phyloP scores from a whole-genome alignment of 2,797 vertebrate genomes.

The Spea hammondii region DNA sequence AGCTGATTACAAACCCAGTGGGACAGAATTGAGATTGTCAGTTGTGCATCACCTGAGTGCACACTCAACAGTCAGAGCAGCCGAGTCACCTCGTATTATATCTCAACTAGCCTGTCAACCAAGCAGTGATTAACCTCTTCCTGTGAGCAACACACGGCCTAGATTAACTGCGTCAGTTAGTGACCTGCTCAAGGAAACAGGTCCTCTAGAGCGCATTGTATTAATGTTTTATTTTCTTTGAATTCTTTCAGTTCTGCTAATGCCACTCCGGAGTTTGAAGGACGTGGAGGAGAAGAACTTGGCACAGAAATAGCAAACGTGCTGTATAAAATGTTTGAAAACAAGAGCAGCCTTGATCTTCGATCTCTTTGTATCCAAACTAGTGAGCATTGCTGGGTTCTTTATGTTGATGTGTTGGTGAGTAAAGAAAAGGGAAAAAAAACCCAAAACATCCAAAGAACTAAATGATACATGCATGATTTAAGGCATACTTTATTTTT shows the following conservation, averaged over 20 bases:
- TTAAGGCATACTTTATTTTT: too few relatives aligned
- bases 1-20: too few relatives aligned
- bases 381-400: conserved; percentile 91
- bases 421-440: conserved; percentile 55
- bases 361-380: conserved; percentile 81
- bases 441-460: background rate
- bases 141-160: too few relatives aligned
- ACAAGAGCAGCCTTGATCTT: conserved; percentile 78
- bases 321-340: conserved; percentile 88
- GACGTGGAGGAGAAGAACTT: conserved; percentile 92
- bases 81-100: too few relatives aligned
- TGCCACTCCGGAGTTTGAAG: conserved; percentile 93
- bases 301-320: conserved; percentile 87
- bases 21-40: too few relatives aligned
- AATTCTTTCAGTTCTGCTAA: conserved; percentile 83
- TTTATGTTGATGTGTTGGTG: conserved; percentile 94
- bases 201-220: background rate
- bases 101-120: too few relatives aligned
- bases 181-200: too few relatives aligned
- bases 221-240: conserved; percentile 11
- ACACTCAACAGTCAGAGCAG: too few relatives aligned
- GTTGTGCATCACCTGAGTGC: too few relatives aligned
- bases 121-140: too few relatives aligned
- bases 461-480: too few relatives aligned
- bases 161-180: too few relatives aligned